Evolutionary conservation across 2,888 invertebrate genomes (phyloP).

Genomic region (Flexamia atlantica): DNA sequence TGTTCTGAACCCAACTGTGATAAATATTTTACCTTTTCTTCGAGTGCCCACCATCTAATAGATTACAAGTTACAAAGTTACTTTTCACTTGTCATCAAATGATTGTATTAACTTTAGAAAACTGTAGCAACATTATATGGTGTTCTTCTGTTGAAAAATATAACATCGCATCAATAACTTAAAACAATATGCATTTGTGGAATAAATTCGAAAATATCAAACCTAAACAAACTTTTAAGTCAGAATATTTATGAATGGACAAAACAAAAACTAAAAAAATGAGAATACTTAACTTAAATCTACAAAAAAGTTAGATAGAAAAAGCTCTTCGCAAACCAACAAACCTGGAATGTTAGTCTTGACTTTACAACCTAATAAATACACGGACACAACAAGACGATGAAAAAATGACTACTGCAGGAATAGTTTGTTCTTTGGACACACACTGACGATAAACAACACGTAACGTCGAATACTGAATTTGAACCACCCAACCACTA

Average conservation of each 20-base stretch:
- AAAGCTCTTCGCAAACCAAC: neutral
- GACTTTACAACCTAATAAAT: neutral
- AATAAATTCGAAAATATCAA: neutral
- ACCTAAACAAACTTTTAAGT: neutral
- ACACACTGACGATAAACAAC: slow-evolving; percentile 17
- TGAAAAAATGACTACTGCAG: neutral
- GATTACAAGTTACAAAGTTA: too few species aligned
- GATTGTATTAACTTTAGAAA: neutral
- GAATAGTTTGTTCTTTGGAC: slow-evolving; percentile 24
- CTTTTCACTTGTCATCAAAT: neutral
- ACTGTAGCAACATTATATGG: neutral
- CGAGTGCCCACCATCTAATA: too few species aligned
- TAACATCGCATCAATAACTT: neutral
- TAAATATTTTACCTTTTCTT: too few species aligned
- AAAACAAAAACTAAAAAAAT: neutral
- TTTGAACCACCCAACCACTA: neutral
- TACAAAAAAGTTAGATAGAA: neutral
- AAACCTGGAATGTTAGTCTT: slow-evolving; percentile 31
- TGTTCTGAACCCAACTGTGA: too few species aligned
- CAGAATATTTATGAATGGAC: neutral
- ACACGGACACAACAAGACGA: neutral
- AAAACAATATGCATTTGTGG: neutral
- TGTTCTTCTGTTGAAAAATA: neutral
- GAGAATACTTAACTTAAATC: neutral
- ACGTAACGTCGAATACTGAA: slow-evolving; percentile 4